Evolutionary conservation across 30 jellyfish, hydroid and myxozoan species (phyloP).

Genomic region (Aurelia coerulea): DNA sequence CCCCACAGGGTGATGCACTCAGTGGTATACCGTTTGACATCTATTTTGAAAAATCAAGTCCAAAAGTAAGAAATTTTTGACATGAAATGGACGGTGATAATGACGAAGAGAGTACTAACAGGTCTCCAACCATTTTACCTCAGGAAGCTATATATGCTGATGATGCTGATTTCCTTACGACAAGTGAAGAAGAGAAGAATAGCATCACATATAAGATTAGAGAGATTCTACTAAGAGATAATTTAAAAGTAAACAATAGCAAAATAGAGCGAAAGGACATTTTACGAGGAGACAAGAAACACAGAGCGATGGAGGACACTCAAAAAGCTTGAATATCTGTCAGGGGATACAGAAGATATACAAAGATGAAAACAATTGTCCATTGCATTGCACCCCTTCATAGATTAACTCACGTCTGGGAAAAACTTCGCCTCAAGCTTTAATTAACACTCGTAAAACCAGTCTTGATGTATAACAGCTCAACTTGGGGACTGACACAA

Average conservation of each 20-base stretch:
- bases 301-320: slow-evolving; percentile 20
- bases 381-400: not conserved
- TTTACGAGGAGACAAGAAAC: slow-evolving; percentile 22
- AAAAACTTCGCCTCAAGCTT: slow-evolving; percentile 58
- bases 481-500: no score
- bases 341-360: slow-evolving; percentile 18
- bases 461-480: no score
- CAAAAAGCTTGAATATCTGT: slow-evolving; percentile 4
- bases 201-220: slow-evolving; percentile 30
- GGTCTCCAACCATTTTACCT: slow-evolving; percentile 10
- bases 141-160: slow-evolving; percentile 34
- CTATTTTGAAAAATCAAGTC: slow-evolving; percentile 11
- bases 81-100: slow-evolving; percentile 1
- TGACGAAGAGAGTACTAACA: not conserved
- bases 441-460: slow-evolving; percentile 54
- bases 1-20: slow-evolving; percentile 57
- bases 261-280: slow-evolving; percentile 14
- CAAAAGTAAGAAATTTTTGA: slow-evolving; percentile 13
- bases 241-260: slow-evolving; percentile 21
- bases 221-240: not conserved
- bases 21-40: slow-evolving; percentile 22
- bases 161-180: slow-evolving; percentile 32
- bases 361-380: not conserved
- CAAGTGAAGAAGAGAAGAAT: slow-evolving; percentile 14
- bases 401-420: slow-evolving; percentile 42